Evolutionary conservation across 1,140 invertebrate species (phyloP), one percentile per base, ranked within the genome.

Genomic region (Drosophila nebulosa): DNA sequence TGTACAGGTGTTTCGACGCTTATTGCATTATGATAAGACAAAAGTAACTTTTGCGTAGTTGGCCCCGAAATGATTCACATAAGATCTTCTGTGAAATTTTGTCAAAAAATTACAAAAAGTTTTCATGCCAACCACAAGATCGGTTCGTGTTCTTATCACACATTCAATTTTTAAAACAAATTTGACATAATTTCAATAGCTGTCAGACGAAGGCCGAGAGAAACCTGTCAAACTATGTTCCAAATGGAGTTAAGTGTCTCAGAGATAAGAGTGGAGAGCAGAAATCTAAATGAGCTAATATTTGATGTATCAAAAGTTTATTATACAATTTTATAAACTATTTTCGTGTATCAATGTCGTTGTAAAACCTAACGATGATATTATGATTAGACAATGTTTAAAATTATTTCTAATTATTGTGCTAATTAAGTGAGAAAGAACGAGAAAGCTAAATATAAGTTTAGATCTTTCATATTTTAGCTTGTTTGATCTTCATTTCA

Each of bases 1-100:
- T 62, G 6, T 42, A 32, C 61, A 77, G 32, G 36, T 59, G 42
- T 68, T 39, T 42, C 32, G 39, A 32, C 7, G 5, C 35, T 7
- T 46, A 46, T 16, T 50, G 46, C 14, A 30, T 14, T 30, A n/a
- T 57, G 73, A 69, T 77, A 69, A 69, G 35, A 61, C 21, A 27
- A 3, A 18, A 14, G 9, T 10, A 26, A 30, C 24, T 12, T 24
- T 26, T 27, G 24, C 39, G n/a, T 27, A 14, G 12, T 36, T n/a
- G 26, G 27, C 1, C 14, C 27, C 5, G 14, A 30, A 50, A 30
- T 72, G 39, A 63, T 24, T 71, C 39, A 72, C 2, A 16, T 4
- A 3, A 0, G 12, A 6, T 30, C 5, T n/a, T 2, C 9, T 9
- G 1, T 14, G 12, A 26, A 27, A 7, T 24, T 50, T 22, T 22